A percentile compares a stretch with the other conserved stretches of the same genome.
Evolutionary conservation across 2,113 vertebrate species (phyloP).

Genomic region (Strix aluco): DNA sequence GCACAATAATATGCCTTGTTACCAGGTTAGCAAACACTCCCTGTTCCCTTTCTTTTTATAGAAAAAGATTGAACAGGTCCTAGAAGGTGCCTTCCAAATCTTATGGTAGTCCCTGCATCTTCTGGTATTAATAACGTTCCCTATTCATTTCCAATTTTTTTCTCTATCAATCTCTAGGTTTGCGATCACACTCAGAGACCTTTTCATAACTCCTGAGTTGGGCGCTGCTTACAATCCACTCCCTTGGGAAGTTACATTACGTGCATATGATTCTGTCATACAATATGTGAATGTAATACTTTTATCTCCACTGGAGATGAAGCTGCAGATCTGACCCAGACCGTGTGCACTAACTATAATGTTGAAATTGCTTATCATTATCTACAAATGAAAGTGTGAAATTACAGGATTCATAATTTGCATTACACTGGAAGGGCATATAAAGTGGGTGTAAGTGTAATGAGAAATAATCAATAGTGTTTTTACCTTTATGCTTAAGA

Average conservation of each 20-base stretch:
- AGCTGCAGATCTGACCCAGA: not conserved
- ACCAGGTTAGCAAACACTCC: not conserved
- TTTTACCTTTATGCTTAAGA: not conserved
- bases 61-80: not conserved
- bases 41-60: not conserved
- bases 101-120: not conserved
- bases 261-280: not conserved
- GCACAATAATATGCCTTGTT: not conserved
- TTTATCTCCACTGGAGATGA: not conserved
- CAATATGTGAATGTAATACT: not conserved
- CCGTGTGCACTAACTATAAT: not conserved
- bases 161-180: not conserved
- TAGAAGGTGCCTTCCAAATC: not conserved
- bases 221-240: not conserved
- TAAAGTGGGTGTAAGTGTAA: not conserved
- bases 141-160: not conserved
- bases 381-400: not conserved
- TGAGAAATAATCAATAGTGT: not conserved
- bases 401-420: not conserved
- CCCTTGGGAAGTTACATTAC: not conserved
- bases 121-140: not conserved
- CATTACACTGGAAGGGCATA: not conserved
- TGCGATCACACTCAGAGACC: not conserved
- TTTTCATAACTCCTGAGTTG: not conserved
- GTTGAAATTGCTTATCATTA: not conserved